A percentile compares a stretch with the other conserved stretches of the same genome.
Conservation (phyloP, 2,113 vertebrate genomes). For the Holacanthus passer region DNA sequence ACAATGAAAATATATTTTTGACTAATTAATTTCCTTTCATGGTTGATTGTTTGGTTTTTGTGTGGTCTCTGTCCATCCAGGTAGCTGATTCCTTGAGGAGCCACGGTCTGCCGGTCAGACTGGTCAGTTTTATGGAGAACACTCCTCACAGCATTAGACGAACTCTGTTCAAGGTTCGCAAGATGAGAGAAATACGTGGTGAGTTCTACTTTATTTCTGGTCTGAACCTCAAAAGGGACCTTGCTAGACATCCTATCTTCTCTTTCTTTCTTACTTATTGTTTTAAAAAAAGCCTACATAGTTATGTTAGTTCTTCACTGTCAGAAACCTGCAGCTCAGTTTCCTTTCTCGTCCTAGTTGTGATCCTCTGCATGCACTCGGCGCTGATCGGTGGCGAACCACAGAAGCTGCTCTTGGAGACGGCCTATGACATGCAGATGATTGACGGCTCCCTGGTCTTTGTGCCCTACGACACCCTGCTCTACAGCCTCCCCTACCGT, state of each 20-base stretch:
- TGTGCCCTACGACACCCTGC: constrained; percentile 85
- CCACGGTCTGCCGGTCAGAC: constrained; percentile 81
- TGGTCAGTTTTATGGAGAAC: constrained; percentile 79
- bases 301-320: too few species aligned
- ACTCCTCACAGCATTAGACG: constrained; percentile 76
- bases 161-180: constrained; percentile 80
- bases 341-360: constrained; percentile 69
- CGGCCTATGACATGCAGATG: constrained; percentile 84
- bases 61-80: constrained; percentile 36
- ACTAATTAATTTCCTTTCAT: too few species aligned
- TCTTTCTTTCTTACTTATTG: not conserved
- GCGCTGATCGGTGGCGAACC: constrained; percentile 81
- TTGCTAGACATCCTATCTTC: not conserved
- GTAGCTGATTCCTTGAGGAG: constrained; percentile 82
- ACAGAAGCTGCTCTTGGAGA: constrained; percentile 84
- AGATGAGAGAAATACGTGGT: constrained; percentile 81
- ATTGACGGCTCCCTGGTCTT: constrained; percentile 84
- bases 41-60: too few species aligned
- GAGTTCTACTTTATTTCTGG: not conserved
- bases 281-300: too few species aligned
- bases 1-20: too few species aligned
- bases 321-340: not conserved
- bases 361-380: constrained; percentile 89
- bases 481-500: constrained; percentile 86
- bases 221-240: not conserved